A percentile compares a stretch with the other conserved stretches of the same genome.
Conservation (phyloP, 2,888 invertebrate species). For the Callyntrura guangdongensis region DNA sequence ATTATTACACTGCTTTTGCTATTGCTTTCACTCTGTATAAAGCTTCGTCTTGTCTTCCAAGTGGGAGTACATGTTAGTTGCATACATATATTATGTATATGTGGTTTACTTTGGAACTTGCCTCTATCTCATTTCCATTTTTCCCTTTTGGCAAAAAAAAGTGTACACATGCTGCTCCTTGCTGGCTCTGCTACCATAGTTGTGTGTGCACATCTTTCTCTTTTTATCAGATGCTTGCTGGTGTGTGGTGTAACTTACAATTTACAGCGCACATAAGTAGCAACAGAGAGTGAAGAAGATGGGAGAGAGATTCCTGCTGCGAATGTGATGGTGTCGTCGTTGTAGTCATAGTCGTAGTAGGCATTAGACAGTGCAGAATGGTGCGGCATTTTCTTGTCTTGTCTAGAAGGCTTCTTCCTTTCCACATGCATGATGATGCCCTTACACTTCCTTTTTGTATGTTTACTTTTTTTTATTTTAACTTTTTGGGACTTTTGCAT, state of each 20-base stretch:
- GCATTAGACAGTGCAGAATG: conserved; percentile 45
- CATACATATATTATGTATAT: conserved; percentile 38
- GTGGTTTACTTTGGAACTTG: conserved; percentile 35
- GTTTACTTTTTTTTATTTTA: conserved; percentile 29
- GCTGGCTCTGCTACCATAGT: not conserved
- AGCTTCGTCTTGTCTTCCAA: not conserved
- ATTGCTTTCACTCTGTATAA: not conserved
- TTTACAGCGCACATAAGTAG: conserved; percentile 13
- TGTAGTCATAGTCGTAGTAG: not conserved
- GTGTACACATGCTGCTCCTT: conserved; percentile 1
- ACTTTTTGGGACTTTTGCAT: conserved; percentile 4
- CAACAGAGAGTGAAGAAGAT: conserved; percentile 22
- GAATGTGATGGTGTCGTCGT: conserved; percentile 42
- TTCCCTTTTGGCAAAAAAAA: conserved; percentile 28
- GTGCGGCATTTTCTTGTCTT: conserved; percentile 54
- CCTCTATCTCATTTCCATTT: conserved; percentile 43
- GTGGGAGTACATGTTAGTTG: not conserved
- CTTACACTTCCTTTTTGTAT: conserved; percentile 20
- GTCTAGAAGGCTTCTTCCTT: conserved; percentile 38
- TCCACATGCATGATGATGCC: conserved; percentile 24
- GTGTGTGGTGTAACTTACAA: conserved; percentile 39
- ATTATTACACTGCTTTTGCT: not conserved
- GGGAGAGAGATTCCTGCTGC: conserved; percentile 35
- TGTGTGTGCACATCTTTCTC: conserved; percentile 11
- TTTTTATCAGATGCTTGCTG: not conserved